Conservation (phyloP, 2,888 invertebrate species). For the Nowickia ferox region DNA sequence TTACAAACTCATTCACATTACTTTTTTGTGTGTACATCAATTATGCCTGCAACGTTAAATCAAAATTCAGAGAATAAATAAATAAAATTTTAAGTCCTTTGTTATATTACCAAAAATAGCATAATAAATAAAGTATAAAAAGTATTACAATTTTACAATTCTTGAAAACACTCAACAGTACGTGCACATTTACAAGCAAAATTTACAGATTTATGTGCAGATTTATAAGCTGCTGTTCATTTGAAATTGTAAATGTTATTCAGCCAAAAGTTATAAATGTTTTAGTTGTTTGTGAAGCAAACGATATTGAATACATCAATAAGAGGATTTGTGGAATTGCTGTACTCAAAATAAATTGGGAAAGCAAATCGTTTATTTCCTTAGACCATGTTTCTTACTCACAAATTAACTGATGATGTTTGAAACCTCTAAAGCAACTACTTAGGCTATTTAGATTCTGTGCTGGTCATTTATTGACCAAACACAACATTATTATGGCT, state of each 20-base stretch:
- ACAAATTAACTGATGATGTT: slow-evolving; percentile 40
- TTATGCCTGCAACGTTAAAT: too few relatives aligned
- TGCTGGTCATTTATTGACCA: slow-evolving; percentile 35
- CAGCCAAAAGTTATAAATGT: slow-evolving; percentile 15
- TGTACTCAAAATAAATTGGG: slow-evolving; percentile 58
- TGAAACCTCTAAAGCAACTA: slow-evolving; percentile 16
- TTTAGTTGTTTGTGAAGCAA: neutral
- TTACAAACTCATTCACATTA: too few relatives aligned
- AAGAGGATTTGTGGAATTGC: slow-evolving; percentile 78
- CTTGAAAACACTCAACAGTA: neutral
- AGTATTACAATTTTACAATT: neutral
- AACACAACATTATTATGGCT: slow-evolving; percentile 51
- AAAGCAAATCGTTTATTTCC: slow-evolving; percentile 76
- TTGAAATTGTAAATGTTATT: slow-evolving; percentile 3
- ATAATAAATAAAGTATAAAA: neutral
- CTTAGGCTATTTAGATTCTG: slow-evolving; percentile 19
- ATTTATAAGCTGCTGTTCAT: neutral
- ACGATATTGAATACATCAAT: slow-evolving; percentile 75
- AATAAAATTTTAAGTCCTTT: neutral
- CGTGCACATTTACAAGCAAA: slow-evolving; percentile 23
- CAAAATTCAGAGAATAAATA: neutral
- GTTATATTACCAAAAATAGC: neutral
- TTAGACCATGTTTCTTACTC: slow-evolving; percentile 37
- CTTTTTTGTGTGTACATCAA: too few relatives aligned
- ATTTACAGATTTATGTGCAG: slow-evolving; percentile 32